Conservation (phyloP, 1,140 invertebrate species). For the Pteromalus puparum region DNA sequence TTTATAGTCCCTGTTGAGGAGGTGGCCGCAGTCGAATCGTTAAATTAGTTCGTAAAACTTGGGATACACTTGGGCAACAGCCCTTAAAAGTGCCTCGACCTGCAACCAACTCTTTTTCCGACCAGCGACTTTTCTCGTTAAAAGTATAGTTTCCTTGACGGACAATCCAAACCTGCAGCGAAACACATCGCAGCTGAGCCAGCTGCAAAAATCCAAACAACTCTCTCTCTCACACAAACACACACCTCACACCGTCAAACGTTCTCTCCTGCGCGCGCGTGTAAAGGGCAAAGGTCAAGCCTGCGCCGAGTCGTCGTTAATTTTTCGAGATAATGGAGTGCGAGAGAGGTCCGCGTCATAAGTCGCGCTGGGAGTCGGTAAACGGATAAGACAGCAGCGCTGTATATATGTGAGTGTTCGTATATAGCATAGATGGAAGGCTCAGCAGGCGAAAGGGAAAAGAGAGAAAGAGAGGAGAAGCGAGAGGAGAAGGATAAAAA, state of each 20-base stretch:
- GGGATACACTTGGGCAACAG: not conserved
- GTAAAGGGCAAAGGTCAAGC: not conserved
- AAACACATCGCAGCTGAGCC: not conserved
- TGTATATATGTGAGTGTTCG: not conserved
- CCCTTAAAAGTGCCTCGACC: not conserved
- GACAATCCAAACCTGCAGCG: not conserved
- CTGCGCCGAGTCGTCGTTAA: not conserved
- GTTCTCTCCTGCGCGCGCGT: not conserved
- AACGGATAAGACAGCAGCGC: not conserved
- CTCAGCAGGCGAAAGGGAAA: not conserved
- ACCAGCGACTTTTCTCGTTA: not conserved
- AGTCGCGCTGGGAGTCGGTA: not conserved
- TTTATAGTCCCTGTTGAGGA: not conserved
- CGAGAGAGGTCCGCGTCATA: not conserved
- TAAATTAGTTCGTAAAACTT: constrained; percentile 26
- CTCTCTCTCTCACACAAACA: not conserved
- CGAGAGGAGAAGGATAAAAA: not conserved
- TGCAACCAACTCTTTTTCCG: too few species aligned
- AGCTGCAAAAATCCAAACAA: not conserved
- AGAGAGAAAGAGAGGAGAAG: too few species aligned
- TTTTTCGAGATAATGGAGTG: not conserved
- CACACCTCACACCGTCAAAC: not conserved
- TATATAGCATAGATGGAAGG: not conserved
- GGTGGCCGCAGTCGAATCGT: not conserved
- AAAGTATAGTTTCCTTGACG: not conserved